Percentiles rank a stretch among this genome's conserved stretches.
These are phyloP conservation scores for Bombus ignitus DNA, from an alignment of 1,140 invertebrate species.

Conservation along the genomic window DNA sequence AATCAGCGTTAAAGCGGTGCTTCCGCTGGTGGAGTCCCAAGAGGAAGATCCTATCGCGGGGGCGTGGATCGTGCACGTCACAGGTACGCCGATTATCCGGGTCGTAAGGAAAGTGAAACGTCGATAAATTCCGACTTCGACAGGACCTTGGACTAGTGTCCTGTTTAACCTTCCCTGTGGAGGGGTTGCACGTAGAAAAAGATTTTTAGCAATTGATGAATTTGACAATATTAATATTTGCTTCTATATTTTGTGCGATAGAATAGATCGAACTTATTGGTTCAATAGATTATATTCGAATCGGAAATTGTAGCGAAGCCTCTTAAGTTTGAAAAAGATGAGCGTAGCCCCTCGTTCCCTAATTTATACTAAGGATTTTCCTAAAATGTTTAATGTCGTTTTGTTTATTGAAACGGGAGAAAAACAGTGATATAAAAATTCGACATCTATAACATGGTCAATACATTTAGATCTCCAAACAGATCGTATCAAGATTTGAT, in stretches of 20 bases:
- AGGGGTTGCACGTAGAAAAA: too few species aligned
- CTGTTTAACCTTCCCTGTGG: constrained; percentile 18
- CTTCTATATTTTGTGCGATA: background rate
- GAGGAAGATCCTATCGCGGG: constrained; percentile 44
- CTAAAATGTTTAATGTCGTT: background rate
- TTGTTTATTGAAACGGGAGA: background rate
- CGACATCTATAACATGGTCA: too few species aligned
- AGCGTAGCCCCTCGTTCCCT: background rate
- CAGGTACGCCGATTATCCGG: constrained; percentile 51
- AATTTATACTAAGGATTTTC: background rate
- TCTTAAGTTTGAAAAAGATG: background rate
- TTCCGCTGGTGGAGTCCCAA: constrained; percentile 17
- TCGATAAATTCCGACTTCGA: constrained; percentile 59
- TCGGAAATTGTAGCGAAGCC: background rate
- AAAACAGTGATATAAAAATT: background rate
- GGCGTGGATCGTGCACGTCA: constrained; percentile 34
- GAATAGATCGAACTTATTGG: background rate
- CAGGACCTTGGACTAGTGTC: constrained; percentile 56
- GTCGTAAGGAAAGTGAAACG: constrained; percentile 61
- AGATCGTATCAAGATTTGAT: background rate
- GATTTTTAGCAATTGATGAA: background rate
- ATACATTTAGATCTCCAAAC: background rate
- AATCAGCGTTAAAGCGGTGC: constrained; percentile 20
- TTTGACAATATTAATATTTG: background rate
- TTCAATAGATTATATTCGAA: background rate